These are phyloP conservation scores for Antechinus flavipes DNA, from an alignment of 2,113 vertebrate genomes.

Conservation along the genomic window DNA sequence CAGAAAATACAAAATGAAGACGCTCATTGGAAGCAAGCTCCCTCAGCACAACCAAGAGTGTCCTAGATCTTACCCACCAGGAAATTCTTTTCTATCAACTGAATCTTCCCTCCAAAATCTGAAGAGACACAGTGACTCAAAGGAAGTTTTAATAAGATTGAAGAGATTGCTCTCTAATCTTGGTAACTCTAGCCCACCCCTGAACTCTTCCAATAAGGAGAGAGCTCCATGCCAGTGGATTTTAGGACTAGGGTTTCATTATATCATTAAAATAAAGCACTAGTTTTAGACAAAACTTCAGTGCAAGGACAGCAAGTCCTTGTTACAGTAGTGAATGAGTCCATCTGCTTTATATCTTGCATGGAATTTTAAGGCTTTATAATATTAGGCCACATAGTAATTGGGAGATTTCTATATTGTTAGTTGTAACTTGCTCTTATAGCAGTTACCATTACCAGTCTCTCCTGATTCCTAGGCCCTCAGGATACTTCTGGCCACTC, in stretches of 20 bases:
- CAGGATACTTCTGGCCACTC: too few relatives aligned
- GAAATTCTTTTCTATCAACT: too few relatives aligned
- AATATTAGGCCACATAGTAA: background rate
- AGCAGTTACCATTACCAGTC: too few relatives aligned
- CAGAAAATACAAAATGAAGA: too few relatives aligned
- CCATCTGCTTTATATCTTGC: background rate
- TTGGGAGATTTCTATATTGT: background rate
- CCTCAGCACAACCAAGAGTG: too few relatives aligned
- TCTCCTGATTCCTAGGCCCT: too few relatives aligned
- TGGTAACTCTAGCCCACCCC: background rate
- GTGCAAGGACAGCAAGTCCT: background rate
- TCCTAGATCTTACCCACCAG: too few relatives aligned
- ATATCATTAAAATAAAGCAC: background rate
- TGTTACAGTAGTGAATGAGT: background rate
- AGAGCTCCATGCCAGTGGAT: background rate
- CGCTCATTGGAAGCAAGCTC: too few relatives aligned
- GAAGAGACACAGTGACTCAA: too few relatives aligned
- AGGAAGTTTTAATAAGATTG: background rate
- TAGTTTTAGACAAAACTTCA: background rate
- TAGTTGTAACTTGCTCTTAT: background rate
- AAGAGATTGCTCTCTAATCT: background rate
- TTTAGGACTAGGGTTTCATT: background rate
- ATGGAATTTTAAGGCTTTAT: background rate
- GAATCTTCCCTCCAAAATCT: too few relatives aligned
- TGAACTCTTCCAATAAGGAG: background rate